A percentile compares a stretch with the other conserved stretches of the same genome.
phyloP scores from a whole-genome alignment of 2,888 invertebrate genomes.

The Nesidiocoris tenuis region DNA sequence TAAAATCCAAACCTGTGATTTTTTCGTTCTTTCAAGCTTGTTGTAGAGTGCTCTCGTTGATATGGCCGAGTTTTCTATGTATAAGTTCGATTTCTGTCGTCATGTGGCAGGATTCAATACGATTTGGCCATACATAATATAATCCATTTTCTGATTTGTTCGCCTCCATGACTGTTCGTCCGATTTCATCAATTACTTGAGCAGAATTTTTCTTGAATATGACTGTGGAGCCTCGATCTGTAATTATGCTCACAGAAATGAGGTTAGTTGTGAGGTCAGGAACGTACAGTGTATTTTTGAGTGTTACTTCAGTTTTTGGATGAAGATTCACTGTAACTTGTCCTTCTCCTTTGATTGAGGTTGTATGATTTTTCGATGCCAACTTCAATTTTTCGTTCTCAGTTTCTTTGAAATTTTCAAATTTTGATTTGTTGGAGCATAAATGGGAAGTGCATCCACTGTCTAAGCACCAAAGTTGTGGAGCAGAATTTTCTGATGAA shows the following conservation, averaged over 20 bases:
- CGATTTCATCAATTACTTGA: background rate
- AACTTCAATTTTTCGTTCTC: background rate
- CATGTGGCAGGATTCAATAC: background rate
- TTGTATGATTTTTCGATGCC: background rate
- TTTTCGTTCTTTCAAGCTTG: background rate
- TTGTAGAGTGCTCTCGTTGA: background rate
- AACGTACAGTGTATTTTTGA: background rate
- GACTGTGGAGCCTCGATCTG: background rate
- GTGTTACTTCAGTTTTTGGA: background rate
- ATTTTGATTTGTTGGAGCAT: slow-evolving; percentile 10
- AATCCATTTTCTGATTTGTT: background rate
- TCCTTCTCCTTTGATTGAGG: background rate
- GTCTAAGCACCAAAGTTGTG: background rate
- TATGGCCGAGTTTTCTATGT: background rate
- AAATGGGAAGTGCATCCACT: slow-evolving; percentile 7
- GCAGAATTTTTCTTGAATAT: background rate
- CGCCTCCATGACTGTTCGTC: background rate
- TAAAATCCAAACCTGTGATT: background rate
- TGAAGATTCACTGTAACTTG: background rate
- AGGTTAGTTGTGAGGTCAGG: background rate
- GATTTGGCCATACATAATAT: background rate
- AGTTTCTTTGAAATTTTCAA: background rate
- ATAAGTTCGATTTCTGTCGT: background rate
- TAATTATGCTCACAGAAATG: background rate
- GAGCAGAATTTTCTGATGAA: background rate